Conservation (phyloP, 2,888 invertebrate genomes). For the Thera obeliscata region DNA sequence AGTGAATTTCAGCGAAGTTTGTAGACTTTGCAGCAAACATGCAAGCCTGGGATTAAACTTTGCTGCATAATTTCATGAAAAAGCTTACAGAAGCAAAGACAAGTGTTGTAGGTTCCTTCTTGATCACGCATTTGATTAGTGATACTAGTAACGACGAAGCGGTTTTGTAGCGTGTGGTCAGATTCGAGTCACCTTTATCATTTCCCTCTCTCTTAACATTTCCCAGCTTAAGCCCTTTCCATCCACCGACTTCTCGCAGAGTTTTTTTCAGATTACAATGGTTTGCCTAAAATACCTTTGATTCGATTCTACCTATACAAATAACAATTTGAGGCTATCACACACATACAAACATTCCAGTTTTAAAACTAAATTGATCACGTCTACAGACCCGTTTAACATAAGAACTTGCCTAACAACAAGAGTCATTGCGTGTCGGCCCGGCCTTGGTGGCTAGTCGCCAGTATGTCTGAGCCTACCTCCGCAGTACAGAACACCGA, state of each 20-base stretch:
- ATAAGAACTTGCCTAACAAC: conserved; percentile 22
- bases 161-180: too few species aligned
- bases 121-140: neutral
- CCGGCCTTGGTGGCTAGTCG: conserved; percentile 28
- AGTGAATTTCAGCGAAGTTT: conserved; percentile 27
- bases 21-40: conserved; percentile 17
- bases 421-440: conserved; percentile 28
- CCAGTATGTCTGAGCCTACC: conserved; percentile 21
- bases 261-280: too few species aligned
- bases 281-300: too few species aligned
- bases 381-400: conserved; percentile 1
- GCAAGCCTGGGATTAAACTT: conserved; percentile 1
- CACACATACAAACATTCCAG: neutral
- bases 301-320: neutral
- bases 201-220: too few species aligned
- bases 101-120: neutral
- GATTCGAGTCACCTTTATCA: too few species aligned
- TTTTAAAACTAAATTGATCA: conserved; percentile 8
- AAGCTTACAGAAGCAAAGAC: neutral
- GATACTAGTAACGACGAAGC: too few species aligned
- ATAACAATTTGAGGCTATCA: neutral
- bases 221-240: too few species aligned
- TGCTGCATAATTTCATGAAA: neutral
- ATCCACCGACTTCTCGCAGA: too few species aligned
- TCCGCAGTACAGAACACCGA: conserved; percentile 18